phyloP scores from a whole-genome alignment of 2,797 vertebrate genomes.

The Epinephelus coioides region DNA sequence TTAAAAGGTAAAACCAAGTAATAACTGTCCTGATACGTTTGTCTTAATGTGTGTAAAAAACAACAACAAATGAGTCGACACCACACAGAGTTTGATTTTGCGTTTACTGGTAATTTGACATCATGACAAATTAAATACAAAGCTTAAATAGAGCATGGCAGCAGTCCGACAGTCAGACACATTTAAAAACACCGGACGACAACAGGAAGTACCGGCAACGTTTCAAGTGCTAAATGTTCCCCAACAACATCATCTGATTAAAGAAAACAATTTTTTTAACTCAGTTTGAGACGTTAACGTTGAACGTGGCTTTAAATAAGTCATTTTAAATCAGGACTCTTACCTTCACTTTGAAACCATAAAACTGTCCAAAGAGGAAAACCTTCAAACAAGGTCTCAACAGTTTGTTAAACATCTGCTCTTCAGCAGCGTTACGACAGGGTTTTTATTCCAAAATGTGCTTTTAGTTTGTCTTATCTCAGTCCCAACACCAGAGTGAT shows the following conservation, averaged over 20 bases:
- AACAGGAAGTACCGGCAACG: conserved; percentile 10
- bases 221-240: conserved; percentile 11
- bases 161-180: neutral
- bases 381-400: neutral
- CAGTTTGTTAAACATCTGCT: neutral
- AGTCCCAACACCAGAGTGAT: neutral
- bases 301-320: neutral
- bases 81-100: neutral
- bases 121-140: conserved; percentile 56
- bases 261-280: neutral
- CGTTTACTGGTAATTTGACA: conserved; percentile 60
- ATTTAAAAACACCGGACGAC: conserved; percentile 8
- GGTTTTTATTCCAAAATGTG: neutral
- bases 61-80: neutral
- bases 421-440: neutral
- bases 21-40: no score
- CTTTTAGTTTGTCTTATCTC: neutral
- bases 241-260: neutral
- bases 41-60: neutral
- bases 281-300: neutral
- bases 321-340: neutral
- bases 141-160: conserved; percentile 29
- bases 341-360: neutral
- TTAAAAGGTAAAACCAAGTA: no score
- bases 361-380: neutral